These are phyloP conservation scores for mouse (Mus musculus) DNA, from an alignment of 2,113 vertebrate species.

Conservation along the genomic window DNA sequence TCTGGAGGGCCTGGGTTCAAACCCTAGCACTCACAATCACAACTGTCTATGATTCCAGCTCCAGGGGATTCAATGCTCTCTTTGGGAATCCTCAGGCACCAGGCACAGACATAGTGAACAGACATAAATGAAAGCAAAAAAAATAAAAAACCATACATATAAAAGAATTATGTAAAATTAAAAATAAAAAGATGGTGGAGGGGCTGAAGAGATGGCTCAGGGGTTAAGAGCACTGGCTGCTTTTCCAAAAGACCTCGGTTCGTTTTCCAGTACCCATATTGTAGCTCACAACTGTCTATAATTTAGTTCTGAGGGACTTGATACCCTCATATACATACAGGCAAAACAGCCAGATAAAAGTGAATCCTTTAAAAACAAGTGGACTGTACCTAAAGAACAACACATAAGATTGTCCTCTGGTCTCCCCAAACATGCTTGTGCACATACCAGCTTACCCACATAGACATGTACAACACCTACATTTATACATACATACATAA, in stretches of 20 bases:
- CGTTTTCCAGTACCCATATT: too few relatives aligned
- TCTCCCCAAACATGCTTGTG: neutral
- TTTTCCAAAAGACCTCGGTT: too few relatives aligned
- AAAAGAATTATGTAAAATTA: neutral
- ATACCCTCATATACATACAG: too few relatives aligned
- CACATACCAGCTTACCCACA: neutral
- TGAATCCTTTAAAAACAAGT: neutral
- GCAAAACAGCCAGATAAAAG: too few relatives aligned
- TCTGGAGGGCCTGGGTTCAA: neutral
- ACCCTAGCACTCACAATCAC: neutral
- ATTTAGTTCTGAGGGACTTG: too few relatives aligned
- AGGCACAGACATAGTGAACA: neutral
- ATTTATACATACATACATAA: neutral
- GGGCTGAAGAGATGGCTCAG: too few relatives aligned
- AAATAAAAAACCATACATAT: too few relatives aligned
- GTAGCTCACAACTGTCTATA: too few relatives aligned
- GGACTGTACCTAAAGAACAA: neutral
- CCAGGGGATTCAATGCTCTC: neutral
- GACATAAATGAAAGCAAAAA: neutral
- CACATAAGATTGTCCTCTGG: neutral
- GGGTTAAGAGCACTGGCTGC: too few relatives aligned
- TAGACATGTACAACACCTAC: neutral
- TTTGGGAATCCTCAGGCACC: neutral
- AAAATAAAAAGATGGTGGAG: neutral
- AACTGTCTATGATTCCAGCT: neutral